Evolutionary conservation across 2,888 invertebrate genomes (phyloP).

Genomic region (Drosophila nr. perissopoda): DNA sequence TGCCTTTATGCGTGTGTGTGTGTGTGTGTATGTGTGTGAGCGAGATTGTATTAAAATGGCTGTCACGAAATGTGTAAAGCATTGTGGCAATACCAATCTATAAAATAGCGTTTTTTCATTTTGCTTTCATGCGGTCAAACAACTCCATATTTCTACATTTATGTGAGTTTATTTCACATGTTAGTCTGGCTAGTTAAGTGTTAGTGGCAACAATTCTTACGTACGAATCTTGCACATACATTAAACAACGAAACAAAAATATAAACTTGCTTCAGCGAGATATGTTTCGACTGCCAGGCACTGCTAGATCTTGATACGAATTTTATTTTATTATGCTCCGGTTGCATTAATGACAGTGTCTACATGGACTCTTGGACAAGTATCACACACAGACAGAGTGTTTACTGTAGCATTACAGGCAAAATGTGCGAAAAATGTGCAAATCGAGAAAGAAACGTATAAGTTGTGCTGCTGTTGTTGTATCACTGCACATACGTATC

Average conservation of each 20-base stretch:
- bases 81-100: not conserved
- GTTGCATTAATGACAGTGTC: not conserved
- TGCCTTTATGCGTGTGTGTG: not conserved
- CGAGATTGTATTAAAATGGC: not conserved
- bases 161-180: not conserved
- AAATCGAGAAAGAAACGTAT: constrained; percentile 20
- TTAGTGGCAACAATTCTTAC: not conserved
- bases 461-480: not conserved
- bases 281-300: not conserved
- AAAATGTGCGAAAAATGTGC: constrained; percentile 23
- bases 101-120: not conserved
- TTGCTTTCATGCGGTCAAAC: not conserved
- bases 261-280: not conserved
- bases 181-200: not conserved
- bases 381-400: not conserved
- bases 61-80: not conserved
- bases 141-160: not conserved
- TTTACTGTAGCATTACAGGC: not conserved
- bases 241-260: not conserved
- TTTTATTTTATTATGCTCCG: not conserved
- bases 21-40: not conserved
- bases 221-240: not conserved
- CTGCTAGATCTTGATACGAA: not conserved
- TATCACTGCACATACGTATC: not conserved
- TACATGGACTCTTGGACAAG: not conserved